Conservation (phyloP, 2,113 vertebrate species). For the Neogobius melanostomus region DNA sequence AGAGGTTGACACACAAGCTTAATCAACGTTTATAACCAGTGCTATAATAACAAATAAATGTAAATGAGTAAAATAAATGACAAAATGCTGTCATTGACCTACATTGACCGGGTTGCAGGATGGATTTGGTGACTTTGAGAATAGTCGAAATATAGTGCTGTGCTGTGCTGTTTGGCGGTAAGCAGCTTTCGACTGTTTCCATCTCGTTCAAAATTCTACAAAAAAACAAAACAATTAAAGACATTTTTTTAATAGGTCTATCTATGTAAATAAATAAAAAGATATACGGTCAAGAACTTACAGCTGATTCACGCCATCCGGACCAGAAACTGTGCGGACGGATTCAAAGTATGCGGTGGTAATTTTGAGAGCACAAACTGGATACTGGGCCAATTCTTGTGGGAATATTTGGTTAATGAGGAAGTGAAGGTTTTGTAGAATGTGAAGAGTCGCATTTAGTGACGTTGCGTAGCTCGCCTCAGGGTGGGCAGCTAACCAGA, state of each 20-base stretch:
- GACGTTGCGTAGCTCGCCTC: conserved; percentile 51
- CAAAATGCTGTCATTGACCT: conserved; percentile 19
- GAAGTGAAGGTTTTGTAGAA: conserved; percentile 37
- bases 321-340: conserved; percentile 27
- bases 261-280: not conserved
- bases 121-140: conserved; percentile 51
- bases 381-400: conserved; percentile 30
- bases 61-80: not conserved
- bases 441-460: conserved; percentile 43
- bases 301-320: conserved; percentile 66
- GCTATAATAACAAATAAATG: not conserved
- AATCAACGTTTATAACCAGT: not conserved
- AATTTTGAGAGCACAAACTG: conserved; percentile 44
- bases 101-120: conserved; percentile 64
- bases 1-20: conserved; percentile 9
- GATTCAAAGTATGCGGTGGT: conserved; percentile 61
- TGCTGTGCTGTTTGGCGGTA: conserved; percentile 58
- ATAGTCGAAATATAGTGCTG: conserved; percentile 50
- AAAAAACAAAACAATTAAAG: conserved; percentile 3
- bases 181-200: conserved; percentile 50
- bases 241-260: not conserved
- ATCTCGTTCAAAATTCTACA: conserved; percentile 68
- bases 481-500: conserved; percentile 54
- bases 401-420: conserved; percentile 46
- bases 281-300: conserved; percentile 54